These are phyloP conservation scores for Nomada hirtipes DNA, from an alignment of 2,888 invertebrate genomes.

Conservation along the genomic window DNA sequence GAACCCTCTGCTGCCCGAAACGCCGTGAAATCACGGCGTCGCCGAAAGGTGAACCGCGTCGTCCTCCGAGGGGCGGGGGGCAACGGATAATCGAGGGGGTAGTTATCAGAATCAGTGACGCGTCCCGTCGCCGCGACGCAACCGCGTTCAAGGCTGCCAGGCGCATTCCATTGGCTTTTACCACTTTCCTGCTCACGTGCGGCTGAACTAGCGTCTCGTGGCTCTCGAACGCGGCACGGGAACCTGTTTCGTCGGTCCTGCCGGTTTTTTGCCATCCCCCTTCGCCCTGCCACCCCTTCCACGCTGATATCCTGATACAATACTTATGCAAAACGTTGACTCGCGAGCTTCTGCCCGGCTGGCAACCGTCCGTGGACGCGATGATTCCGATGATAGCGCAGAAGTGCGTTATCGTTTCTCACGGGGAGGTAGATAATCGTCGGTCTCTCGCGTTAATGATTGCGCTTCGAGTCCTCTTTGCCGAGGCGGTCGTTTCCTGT, in stretches of 20 bases:
- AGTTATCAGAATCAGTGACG: constrained; percentile 9
- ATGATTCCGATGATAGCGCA: not conserved
- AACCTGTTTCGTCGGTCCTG: constrained; percentile 65
- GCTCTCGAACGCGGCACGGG: constrained; percentile 49
- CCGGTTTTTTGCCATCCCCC: constrained; percentile 45
- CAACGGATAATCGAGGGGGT: not conserved
- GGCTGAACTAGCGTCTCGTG: constrained; percentile 38
- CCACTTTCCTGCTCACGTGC: constrained; percentile 68
- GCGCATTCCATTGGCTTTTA: constrained; percentile 67
- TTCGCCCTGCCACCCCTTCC: not conserved
- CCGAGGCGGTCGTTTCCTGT: not conserved
- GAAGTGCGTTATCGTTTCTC: too few relatives aligned
- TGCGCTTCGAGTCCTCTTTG: too few relatives aligned
- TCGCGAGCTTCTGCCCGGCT: not conserved
- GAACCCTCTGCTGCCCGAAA: too few relatives aligned
- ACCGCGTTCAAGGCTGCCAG: constrained; percentile 57
- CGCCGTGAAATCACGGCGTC: too few relatives aligned
- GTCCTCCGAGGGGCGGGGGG: not conserved
- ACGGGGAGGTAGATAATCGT: too few relatives aligned
- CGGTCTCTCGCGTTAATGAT: too few relatives aligned
- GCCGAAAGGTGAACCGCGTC: not conserved
- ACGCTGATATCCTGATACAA: not conserved
- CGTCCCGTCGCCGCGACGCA: constrained; percentile 29
- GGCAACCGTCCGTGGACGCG: not conserved
- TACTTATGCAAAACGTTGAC: constrained; percentile 36